A percentile compares a stretch with the other conserved stretches of the same genome.
phyloP scores from a whole-genome alignment of 2,113 vertebrate genomes.

The Campylomormyrus numenius region DNA sequence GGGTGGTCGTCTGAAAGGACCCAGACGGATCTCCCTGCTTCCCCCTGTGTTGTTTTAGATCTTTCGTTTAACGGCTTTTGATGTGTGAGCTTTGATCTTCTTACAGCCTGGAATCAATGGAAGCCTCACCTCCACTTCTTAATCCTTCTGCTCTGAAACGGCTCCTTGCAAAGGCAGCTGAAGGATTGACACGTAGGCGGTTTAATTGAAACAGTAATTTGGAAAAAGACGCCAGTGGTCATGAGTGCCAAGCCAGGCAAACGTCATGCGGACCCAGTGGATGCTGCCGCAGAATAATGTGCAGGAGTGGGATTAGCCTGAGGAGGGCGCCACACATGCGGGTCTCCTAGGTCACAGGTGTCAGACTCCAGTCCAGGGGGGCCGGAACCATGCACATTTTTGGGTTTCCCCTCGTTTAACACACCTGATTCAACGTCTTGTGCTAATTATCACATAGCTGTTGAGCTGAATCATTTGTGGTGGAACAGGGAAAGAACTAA shows the following conservation, averaged over 20 bases:
- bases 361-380: too few relatives aligned
- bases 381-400: too few relatives aligned
- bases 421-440: too few relatives aligned
- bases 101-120: not conserved
- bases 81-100: slow-evolving; percentile 5
- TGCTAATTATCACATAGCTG: too few relatives aligned
- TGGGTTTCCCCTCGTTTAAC: too few relatives aligned
- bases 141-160: not conserved
- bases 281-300: not conserved
- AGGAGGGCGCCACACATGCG: not conserved
- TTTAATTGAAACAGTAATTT: not conserved
- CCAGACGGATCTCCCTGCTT: not conserved
- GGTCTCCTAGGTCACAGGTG: not conserved
- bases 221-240: not conserved
- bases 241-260: not conserved
- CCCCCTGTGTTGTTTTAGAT: not conserved
- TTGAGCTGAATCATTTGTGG: too few relatives aligned
- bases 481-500: too few relatives aligned
- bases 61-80: not conserved
- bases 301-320: not conserved
- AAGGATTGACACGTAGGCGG: not conserved
- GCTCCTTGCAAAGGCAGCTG: not conserved
- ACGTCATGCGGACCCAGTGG: not conserved
- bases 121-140: not conserved
- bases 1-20: not conserved